Evolutionary conservation across 2,888 invertebrate genomes (phyloP), one percentile per base, ranked within the genome.

Genomic region (Neria commutata): DNA sequence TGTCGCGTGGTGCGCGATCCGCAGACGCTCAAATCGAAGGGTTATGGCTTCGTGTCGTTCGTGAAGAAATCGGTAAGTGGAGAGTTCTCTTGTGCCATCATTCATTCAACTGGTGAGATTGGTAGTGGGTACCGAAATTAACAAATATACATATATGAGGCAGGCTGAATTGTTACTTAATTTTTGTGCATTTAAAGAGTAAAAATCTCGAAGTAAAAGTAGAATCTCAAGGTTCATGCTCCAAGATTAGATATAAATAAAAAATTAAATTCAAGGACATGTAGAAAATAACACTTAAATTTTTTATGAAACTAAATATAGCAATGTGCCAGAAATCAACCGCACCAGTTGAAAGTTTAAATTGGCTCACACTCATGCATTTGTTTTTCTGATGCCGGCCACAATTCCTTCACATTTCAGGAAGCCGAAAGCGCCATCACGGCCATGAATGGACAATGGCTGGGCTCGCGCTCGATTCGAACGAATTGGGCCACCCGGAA

Each of bases 401-500:
- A n/a, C n/a, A n/a, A n/a, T n/a, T n/a, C 4, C 50, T 21, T 19
- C 17, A 19, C 65, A 60, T 72, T 86, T 2, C 85, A 93, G 93
- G 98, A 99, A 85, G 99, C 99, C 60, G 98, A 99, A 83, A 94
- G 94, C 71, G 98, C 99, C 63, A 99, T 99, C 71, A 91, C 93
- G 54, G 94, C 94, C 61, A 99, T 99, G 99, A 99, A 99, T 83
- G 99, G 99, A 4, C 98, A 98, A 83, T 98, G 98, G 98, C 86
- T 99, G 58, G 98, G 99, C 37, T 95, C 95, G 70, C 88, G 98
- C 73, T 93, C 96, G 75, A 99, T 99, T 83, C 88, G 99, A 74
- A 99, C 99, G 76, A 99, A 99, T 86, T 99, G 99, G 99, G 98
- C 99, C 54, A 98, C 98, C 51, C 87, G 99, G 79, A 98, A 98